Evolutionary conservation across 1,140 invertebrate species (phyloP).

Genomic region (Dendroctonus valens): DNA sequence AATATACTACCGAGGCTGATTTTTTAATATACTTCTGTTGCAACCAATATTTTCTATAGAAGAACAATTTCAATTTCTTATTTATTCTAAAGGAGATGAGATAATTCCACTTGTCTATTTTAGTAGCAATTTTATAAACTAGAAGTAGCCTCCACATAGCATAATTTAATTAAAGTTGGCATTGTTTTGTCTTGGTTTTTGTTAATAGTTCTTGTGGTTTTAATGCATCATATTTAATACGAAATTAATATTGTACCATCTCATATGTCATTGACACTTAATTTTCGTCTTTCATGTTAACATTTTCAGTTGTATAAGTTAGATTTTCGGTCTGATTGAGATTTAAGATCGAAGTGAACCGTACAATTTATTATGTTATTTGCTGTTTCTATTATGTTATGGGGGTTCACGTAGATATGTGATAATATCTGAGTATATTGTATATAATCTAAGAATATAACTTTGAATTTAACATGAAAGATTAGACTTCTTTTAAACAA

Average conservation of each 20-base stretch:
- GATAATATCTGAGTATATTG: neutral
- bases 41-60: too few relatives aligned
- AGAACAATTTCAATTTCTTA: neutral
- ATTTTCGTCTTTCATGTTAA: slow-evolving; percentile 14
- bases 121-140: neutral
- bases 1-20: too few relatives aligned
- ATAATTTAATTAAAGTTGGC: slow-evolving; percentile 5
- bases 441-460: slow-evolving; percentile 8
- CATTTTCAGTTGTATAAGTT: slow-evolving; percentile 6
- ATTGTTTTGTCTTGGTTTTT: slow-evolving; percentile 27
- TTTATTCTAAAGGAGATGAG: neutral
- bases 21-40: too few relatives aligned
- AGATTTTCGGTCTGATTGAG: neutral
- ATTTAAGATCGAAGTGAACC: too few relatives aligned
- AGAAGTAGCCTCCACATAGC: neutral
- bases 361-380: too few relatives aligned
- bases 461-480: slow-evolving; percentile 24
- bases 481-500: neutral
- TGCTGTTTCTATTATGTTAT: too few relatives aligned
- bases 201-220: slow-evolving; percentile 23
- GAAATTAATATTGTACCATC: slow-evolving; percentile 19
- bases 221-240: slow-evolving; percentile 26
- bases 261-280: slow-evolving; percentile 7
- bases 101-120: slow-evolving; percentile 13
- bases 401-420: neutral